Evolutionary conservation across 2,888 invertebrate species (phyloP).

Genomic region (Trichogramma evanescens): DNA sequence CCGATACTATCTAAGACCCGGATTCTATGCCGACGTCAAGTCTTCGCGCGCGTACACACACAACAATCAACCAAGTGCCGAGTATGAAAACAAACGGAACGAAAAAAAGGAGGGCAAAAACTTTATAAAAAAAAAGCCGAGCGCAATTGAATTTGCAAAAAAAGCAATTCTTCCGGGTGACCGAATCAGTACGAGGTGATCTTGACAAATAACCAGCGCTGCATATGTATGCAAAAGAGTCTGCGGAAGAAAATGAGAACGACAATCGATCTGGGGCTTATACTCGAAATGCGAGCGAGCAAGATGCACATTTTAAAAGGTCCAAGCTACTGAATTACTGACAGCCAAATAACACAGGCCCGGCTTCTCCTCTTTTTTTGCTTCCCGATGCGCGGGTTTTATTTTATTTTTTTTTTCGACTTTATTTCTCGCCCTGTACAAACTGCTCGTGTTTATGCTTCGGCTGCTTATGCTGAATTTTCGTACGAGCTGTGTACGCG

Average conservation of each 20-base stretch:
- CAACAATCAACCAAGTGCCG: too few relatives aligned
- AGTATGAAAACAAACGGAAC: too few relatives aligned
- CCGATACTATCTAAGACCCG: too few relatives aligned
- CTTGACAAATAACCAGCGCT: constrained; percentile 18
- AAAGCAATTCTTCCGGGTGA: background rate
- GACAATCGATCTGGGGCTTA: constrained; percentile 29
- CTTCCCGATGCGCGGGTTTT: too few relatives aligned
- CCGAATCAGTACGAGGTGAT: constrained; percentile 17
- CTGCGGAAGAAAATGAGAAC: constrained; percentile 7
- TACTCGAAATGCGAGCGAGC: constrained; percentile 21
- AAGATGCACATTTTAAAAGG: constrained; percentile 28
- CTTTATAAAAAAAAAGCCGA: constrained; percentile 6
- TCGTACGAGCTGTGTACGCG: too few relatives aligned
- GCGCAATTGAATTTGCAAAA: constrained; percentile 10
- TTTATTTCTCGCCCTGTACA: background rate
- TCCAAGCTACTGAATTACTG: constrained; percentile 38
- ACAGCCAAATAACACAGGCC: constrained; percentile 38
- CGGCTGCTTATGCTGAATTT: background rate
- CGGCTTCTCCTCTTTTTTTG: too few relatives aligned
- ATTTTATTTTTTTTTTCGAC: background rate
- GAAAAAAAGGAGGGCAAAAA: background rate
- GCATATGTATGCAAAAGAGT: background rate
- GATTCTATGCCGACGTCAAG: too few relatives aligned
- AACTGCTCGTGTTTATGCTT: background rate
- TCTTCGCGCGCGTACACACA: too few relatives aligned